phyloP scores from a whole-genome alignment of 1,140 invertebrate species.

The Riptortus pedestris region DNA sequence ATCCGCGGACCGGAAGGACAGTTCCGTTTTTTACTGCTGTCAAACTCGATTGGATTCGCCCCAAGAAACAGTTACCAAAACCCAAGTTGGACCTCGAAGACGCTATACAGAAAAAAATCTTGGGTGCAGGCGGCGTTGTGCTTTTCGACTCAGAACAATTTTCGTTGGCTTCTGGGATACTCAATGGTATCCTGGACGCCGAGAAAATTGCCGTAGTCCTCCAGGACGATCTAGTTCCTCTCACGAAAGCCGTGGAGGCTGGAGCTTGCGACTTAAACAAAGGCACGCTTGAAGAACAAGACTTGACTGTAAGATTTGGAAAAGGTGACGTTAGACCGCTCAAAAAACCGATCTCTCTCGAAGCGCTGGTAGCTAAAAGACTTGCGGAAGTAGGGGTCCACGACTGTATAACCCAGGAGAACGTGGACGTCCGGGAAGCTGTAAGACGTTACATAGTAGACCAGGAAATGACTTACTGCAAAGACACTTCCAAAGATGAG shows the following conservation, averaged over 20 bases:
- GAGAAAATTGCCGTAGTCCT: slow-evolving; percentile 56
- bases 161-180: slow-evolving; percentile 57
- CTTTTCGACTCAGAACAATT: slow-evolving; percentile 51
- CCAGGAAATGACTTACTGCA: slow-evolving; percentile 68
- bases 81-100: slow-evolving; percentile 48
- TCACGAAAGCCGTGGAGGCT: slow-evolving; percentile 63
- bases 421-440: slow-evolving; percentile 60
- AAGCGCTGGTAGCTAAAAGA: slow-evolving; percentile 58
- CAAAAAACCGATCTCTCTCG: slow-evolving; percentile 58
- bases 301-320: slow-evolving; percentile 58
- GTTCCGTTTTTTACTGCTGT: slow-evolving; percentile 78
- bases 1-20: slow-evolving; percentile 66
- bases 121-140: slow-evolving; percentile 40
- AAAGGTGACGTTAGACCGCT: slow-evolving; percentile 55
- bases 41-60: slow-evolving; percentile 52
- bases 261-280: slow-evolving; percentile 63
- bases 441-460: slow-evolving; percentile 70
- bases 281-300: slow-evolving; percentile 56
- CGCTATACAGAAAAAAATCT: slow-evolving; percentile 53
- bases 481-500: slow-evolving; percentile 57
- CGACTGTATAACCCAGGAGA: slow-evolving; percentile 57
- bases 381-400: slow-evolving; percentile 54
- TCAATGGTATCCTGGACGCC: slow-evolving; percentile 61
- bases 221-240: slow-evolving; percentile 56
- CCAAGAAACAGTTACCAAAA: slow-evolving; percentile 30